Conservation (phyloP, 2,113 vertebrate species). For the Megaleporinus macrocephalus region DNA sequence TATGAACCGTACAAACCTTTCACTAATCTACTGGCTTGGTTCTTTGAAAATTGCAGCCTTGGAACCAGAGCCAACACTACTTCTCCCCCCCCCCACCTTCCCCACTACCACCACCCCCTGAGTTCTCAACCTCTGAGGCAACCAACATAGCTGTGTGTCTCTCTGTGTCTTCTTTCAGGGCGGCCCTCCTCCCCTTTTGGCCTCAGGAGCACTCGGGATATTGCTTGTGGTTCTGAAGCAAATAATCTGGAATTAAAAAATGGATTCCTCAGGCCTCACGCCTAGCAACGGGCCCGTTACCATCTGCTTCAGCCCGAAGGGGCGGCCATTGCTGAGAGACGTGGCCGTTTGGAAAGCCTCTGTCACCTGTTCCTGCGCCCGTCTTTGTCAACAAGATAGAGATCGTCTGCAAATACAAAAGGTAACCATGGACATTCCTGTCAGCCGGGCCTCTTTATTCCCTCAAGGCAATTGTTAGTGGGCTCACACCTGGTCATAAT, state of each 20-base stretch:
- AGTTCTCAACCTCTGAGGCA: background rate
- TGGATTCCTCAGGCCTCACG: slow-evolving; percentile 92
- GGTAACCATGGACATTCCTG: slow-evolving; percentile 34
- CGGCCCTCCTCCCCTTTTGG: slow-evolving; percentile 78
- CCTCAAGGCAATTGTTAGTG: slow-evolving; percentile 3
- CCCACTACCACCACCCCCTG: background rate
- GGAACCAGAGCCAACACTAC: slow-evolving; percentile 79
- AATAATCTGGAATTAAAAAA: slow-evolving; percentile 96
- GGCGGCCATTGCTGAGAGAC: slow-evolving; percentile 80
- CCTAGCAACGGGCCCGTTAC: slow-evolving; percentile 93
- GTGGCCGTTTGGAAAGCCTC: slow-evolving; percentile 74
- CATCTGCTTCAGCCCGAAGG: slow-evolving; percentile 91
- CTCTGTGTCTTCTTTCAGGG: slow-evolving; percentile 53
- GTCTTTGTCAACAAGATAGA: slow-evolving; percentile 57
- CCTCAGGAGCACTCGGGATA: slow-evolving; percentile 87
- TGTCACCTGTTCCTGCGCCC: slow-evolving; percentile 84
- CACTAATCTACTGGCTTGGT: slow-evolving; percentile 14
- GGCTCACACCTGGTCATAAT: slow-evolving; percentile 34
- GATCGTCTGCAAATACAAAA: slow-evolving; percentile 41
- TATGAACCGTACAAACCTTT: slow-evolving; percentile 9
- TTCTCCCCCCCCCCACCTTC: slow-evolving; percentile 24
- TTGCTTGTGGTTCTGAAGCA: slow-evolving; percentile 87
- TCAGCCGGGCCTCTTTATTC: slow-evolving; percentile 23
- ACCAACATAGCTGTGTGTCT: slow-evolving; percentile 29
- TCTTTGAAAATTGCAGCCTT: slow-evolving; percentile 20